Percentiles rank a stretch among this genome's conserved stretches.
Evolutionary conservation across 2,797 vertebrate species (phyloP).

Genomic region (Lophotriccus pileatus): DNA sequence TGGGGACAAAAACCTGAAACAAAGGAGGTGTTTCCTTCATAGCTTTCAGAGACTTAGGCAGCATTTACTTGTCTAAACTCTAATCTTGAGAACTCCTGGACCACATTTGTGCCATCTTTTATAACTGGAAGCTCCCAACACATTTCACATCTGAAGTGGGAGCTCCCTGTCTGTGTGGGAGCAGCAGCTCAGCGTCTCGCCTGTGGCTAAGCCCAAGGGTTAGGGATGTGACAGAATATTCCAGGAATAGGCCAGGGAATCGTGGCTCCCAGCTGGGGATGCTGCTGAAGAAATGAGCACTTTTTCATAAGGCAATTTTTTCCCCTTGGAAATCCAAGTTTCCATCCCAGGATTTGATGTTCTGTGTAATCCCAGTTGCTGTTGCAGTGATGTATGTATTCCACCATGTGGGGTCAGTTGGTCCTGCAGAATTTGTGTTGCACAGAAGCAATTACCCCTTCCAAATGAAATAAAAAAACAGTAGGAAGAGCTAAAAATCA

Average conservation of each 20-base stretch:
- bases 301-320: neutral
- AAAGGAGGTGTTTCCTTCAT: neutral
- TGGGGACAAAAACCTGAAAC: rapidly evolving
- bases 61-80: neutral
- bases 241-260: neutral
- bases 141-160: neutral
- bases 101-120: neutral
- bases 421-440: neutral
- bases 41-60: neutral
- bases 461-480: neutral
- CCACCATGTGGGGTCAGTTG: neutral
- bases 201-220: neutral
- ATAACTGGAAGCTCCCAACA: neutral
- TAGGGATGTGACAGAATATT: neutral
- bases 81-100: neutral
- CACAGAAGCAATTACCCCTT: neutral
- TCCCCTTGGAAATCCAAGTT: neutral
- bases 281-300: neutral
- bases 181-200: neutral
- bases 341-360: neutral
- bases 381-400: neutral
- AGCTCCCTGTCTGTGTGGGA: neutral
- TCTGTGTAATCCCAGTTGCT: neutral
- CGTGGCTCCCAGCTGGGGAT: neutral
- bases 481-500: neutral